Conservation (phyloP, 2,113 vertebrate species). For the Vidua macroura region DNA sequence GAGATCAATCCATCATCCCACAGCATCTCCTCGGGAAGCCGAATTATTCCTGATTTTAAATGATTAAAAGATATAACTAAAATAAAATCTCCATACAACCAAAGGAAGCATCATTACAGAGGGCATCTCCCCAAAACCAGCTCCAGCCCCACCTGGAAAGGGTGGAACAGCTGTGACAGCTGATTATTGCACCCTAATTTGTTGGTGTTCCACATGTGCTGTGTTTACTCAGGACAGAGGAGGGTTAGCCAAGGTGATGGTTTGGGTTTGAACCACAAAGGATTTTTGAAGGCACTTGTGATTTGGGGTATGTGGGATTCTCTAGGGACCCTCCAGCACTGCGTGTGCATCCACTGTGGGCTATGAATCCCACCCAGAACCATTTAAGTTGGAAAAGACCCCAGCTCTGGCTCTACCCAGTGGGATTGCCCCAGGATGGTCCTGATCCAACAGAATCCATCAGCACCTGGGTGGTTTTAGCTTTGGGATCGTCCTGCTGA, state of each 20-base stretch:
- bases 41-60: neutral
- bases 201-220: neutral
- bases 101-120: neutral
- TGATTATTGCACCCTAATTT: neutral
- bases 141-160: neutral
- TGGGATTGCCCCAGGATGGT: neutral
- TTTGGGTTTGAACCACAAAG: accelerated
- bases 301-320: accelerated
- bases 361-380: neutral
- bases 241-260: too few species aligned
- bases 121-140: neutral
- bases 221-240: neutral
- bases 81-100: neutral
- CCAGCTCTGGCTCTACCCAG: accelerated
- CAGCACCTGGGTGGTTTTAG: neutral
- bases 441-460: accelerated
- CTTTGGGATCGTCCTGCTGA: accelerated
- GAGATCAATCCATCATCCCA: neutral
- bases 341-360: accelerated
- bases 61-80: neutral
- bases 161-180: neutral
- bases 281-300: neutral
- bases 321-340: accelerated
- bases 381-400: neutral
- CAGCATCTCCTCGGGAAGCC: neutral